Percentiles rank a stretch among this genome's conserved stretches.
Evolutionary conservation across 2,888 invertebrate genomes (phyloP).

Genomic region (Callinectes sapidus): DNA sequence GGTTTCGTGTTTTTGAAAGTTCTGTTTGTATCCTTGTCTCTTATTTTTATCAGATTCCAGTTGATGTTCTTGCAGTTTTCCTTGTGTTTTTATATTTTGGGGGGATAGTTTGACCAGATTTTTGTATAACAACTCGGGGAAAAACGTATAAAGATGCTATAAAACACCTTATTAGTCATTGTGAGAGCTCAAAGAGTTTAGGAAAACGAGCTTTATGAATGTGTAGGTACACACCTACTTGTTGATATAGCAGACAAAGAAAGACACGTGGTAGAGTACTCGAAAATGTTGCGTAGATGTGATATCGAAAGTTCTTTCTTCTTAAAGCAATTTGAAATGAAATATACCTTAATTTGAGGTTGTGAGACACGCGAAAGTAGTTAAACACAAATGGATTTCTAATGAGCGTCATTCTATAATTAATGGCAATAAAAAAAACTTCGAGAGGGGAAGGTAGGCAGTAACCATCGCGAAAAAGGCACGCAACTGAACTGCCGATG

Average conservation of each 20-base stretch:
- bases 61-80: too few relatives aligned
- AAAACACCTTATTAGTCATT: too few relatives aligned
- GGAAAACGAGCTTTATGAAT: too few relatives aligned
- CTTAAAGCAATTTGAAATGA: neutral
- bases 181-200: too few relatives aligned
- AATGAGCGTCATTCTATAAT: neutral
- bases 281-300: neutral
- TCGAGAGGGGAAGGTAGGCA: neutral
- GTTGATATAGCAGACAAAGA: neutral
- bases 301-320: neutral
- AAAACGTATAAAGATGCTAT: too few relatives aligned
- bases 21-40: too few relatives aligned
- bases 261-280: neutral
- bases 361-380: conserved; percentile 5
- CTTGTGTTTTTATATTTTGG: too few relatives aligned
- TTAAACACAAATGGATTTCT: neutral
- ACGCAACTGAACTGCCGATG: neutral
- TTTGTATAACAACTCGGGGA: too few relatives aligned
- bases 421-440: neutral
- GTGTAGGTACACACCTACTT: neutral
- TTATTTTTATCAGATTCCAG: too few relatives aligned
- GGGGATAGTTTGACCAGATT: too few relatives aligned
- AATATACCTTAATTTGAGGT: neutral
- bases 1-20: neutral
- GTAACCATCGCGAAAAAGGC: neutral